Evolutionary conservation across 2,113 vertebrate species (phyloP), one percentile per base, ranked within the genome.

Genomic region (Penelope pileata): DNA sequence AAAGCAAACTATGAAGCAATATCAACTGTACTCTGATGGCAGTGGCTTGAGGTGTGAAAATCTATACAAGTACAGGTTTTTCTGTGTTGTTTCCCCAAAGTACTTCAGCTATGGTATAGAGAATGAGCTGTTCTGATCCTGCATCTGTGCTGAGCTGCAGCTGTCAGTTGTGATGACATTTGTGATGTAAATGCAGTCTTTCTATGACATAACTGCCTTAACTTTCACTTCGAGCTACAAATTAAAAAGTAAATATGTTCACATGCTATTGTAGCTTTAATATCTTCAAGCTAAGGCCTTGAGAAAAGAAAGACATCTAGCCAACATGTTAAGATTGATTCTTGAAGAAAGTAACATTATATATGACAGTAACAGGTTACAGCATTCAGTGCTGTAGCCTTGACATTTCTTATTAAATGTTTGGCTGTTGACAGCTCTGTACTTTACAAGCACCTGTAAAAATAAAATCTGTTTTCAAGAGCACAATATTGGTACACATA

Each of bases 361-460:
- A 43, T 62, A n/a, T 27, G 9, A 42, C 73, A 63, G 59, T 83
- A 94, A 64, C 47, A 78, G n/a, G 26, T 88, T 78, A 83, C 70
- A 91, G 36, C 32, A 62, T 75, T 89, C 79, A 68, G 75, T 13
- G 36, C 24, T 79, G 22, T 56, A 88, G n/a, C 40, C 48, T 78
- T 91, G 66, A 64, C 38, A 40, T 78, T 79, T 89, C 67, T 51
- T 70, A 69, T 53, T 74, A 77, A 94, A 91, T 74, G 73, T 92
- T 95, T 89, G 87, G 36, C 27, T 59, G 12, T 32, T 69, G 8
- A 40, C 63, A 91, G 70, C 43, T 8, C 40, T 64, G 53, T 30
- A 75, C 42, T 72, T 80, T 60, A 78, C 32, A 80, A 69, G 22
- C 12, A 68, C 22, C 8, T 69, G 29, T 87, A 78, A 69, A 92